A percentile compares a stretch with the other conserved stretches of the same genome.
These are phyloP conservation scores for Saccostrea glomerata DNA, from an alignment of 1,140 invertebrate species.

Conservation along the genomic window DNA sequence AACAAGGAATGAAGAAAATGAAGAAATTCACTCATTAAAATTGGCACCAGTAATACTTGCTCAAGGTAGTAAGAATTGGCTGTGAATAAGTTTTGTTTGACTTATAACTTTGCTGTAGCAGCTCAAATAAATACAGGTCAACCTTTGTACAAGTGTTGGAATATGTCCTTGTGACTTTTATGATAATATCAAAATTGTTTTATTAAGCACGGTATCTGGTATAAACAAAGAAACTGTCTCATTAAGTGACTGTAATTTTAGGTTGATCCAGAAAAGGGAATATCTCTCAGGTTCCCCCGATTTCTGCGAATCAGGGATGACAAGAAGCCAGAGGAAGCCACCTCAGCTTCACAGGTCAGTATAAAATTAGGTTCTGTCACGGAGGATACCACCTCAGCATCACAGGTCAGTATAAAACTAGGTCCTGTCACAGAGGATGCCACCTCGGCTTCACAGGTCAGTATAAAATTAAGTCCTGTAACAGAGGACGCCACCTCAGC, in stretches of 20 bases:
- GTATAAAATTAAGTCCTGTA: not conserved
- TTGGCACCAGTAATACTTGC: too few species aligned
- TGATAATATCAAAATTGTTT: too few species aligned
- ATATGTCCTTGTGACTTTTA: too few species aligned
- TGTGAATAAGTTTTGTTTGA: too few species aligned
- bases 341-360: conserved; percentile 90
- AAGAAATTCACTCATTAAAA: too few species aligned
- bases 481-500: conserved; percentile 92
- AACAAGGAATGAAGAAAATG: too few species aligned
- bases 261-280: conserved; percentile 94
- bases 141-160: too few species aligned
- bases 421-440: conserved; percentile 84
- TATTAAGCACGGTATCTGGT: too few species aligned
- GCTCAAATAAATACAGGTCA: too few species aligned
- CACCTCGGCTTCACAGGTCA: conserved; percentile 92
- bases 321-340: conserved; percentile 95
- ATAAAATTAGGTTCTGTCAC: conserved; percentile 66
- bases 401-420: conserved; percentile 84
- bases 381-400: conserved; percentile 94
- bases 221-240: too few species aligned
- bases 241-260: conserved; percentile 65
- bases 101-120: too few species aligned
- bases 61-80: too few species aligned
- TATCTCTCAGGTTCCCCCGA: conserved; percentile 97
- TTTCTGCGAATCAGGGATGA: conserved; percentile 96